Percentiles rank a stretch among this genome's conserved stretches.
These are phyloP conservation scores for Morone chrysops DNA, from an alignment of 2,113 vertebrate species.

Conservation along the genomic window DNA sequence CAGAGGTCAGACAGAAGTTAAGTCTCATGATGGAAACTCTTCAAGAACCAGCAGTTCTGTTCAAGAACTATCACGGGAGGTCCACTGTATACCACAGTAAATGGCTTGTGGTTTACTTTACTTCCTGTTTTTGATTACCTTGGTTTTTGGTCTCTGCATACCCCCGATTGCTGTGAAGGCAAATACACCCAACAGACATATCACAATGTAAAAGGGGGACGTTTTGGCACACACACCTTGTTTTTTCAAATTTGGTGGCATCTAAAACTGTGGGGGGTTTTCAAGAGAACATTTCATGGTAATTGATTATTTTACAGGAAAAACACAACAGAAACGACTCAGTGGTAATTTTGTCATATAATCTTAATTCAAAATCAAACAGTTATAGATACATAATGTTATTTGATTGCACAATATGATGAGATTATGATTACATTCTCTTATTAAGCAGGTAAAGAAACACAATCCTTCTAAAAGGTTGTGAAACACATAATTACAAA, in stretches of 20 bases:
- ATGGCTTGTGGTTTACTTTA: not conserved
- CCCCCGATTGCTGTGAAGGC: no score
- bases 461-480: not conserved
- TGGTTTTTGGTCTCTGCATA: not conserved
- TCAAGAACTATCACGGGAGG: no score
- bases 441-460: not conserved
- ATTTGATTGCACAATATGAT: slow-evolving; percentile 50
- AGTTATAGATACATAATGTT: not conserved
- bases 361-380: slow-evolving; percentile 14
- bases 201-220: not conserved
- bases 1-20: not conserved
- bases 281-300: not conserved
- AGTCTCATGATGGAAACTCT: slow-evolving; percentile 21
- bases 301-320: not conserved
- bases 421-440: slow-evolving; percentile 30
- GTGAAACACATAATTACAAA: not conserved
- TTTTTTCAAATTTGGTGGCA: not conserved
- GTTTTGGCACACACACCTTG: not conserved
- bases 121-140: slow-evolving; percentile 42
- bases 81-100: not conserved
- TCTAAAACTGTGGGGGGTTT: not conserved
- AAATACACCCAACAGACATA: not conserved
- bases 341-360: not conserved
- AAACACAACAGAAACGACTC: not conserved
- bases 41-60: not conserved